phyloP scores from a whole-genome alignment of 2,797 vertebrate genomes.

The Phoxinus dragarum region DNA sequence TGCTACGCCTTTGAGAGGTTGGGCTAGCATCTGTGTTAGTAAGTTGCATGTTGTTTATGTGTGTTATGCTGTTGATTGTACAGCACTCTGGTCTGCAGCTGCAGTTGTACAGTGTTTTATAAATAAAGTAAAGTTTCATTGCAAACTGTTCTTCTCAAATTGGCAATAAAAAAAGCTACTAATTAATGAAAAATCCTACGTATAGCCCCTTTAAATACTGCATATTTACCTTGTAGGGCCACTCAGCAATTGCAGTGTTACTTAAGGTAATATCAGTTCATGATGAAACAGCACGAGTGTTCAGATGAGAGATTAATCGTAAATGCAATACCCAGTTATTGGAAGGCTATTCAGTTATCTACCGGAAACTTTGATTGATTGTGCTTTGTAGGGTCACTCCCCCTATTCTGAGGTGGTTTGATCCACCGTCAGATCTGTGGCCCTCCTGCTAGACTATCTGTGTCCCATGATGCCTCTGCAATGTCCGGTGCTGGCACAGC shows the following conservation, averaged over 20 bases:
- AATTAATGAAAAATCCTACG: not conserved
- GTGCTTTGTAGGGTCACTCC: not conserved
- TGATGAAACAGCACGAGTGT: not conserved
- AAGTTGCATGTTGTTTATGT: too few relatives aligned
- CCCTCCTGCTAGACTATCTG: conserved; percentile 43
- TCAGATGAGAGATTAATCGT: not conserved
- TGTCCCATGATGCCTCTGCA: conserved; percentile 45
- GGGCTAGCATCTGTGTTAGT: too few relatives aligned
- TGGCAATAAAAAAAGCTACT: not conserved
- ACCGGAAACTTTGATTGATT: not conserved
- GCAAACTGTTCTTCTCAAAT: not conserved
- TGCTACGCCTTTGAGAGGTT: too few relatives aligned
- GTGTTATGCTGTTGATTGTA: too few relatives aligned
- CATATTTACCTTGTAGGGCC: not conserved
- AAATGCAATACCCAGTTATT: not conserved
- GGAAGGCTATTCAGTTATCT: not conserved
- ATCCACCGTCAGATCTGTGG: not conserved
- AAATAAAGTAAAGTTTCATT: not conserved
- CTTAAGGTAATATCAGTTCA: not conserved
- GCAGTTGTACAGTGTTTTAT: too few relatives aligned
- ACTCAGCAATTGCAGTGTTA: not conserved
- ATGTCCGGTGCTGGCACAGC: conserved; percentile 55
- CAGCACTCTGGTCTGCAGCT: too few relatives aligned
- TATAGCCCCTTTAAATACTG: too few relatives aligned
- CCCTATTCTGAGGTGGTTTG: not conserved